Evolutionary conservation across 2,113 vertebrate species (phyloP).

Genomic region (Oncorhynchus kisutch): DNA sequence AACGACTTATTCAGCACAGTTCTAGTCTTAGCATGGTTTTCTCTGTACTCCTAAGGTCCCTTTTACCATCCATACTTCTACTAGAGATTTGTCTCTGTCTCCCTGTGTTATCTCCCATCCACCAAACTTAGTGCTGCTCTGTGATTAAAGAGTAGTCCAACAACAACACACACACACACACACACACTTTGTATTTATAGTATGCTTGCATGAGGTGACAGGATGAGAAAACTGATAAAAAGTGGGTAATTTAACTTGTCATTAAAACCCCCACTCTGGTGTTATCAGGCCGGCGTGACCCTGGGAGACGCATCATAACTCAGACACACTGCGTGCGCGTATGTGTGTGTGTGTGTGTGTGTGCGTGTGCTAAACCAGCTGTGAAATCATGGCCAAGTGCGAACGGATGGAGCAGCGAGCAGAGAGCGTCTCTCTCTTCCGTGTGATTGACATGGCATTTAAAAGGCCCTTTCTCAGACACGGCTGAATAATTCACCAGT

Average conservation of each 20-base stretch:
- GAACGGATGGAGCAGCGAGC: too few relatives aligned
- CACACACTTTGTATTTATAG: too few relatives aligned
- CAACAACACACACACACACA: too few relatives aligned
- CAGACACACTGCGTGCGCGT: not conserved
- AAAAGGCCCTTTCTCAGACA: slow-evolving; percentile 5
- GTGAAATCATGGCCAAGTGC: not conserved
- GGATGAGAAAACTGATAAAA: not conserved
- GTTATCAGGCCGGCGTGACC: not conserved
- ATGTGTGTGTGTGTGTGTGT: too few relatives aligned
- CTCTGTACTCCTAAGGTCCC: too few relatives aligned
- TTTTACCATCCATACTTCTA: too few relatives aligned
- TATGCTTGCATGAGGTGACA: not conserved
- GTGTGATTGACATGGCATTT: slow-evolving; percentile 10
- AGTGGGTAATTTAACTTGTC: not conserved
- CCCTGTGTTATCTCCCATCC: too few relatives aligned
- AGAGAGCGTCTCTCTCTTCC: not conserved
- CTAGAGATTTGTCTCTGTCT: too few relatives aligned
- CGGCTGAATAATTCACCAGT: slow-evolving; percentile 26
- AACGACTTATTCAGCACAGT: too few relatives aligned
- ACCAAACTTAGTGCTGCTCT: too few relatives aligned
- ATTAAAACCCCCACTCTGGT: not conserved
- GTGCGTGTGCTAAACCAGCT: not conserved
- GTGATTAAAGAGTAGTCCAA: too few relatives aligned
- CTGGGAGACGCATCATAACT: not conserved
- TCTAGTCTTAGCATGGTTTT: too few relatives aligned